These are phyloP conservation scores for Zaprionus vittiger DNA, from an alignment of 1,140 invertebrate species.

Conservation along the genomic window DNA sequence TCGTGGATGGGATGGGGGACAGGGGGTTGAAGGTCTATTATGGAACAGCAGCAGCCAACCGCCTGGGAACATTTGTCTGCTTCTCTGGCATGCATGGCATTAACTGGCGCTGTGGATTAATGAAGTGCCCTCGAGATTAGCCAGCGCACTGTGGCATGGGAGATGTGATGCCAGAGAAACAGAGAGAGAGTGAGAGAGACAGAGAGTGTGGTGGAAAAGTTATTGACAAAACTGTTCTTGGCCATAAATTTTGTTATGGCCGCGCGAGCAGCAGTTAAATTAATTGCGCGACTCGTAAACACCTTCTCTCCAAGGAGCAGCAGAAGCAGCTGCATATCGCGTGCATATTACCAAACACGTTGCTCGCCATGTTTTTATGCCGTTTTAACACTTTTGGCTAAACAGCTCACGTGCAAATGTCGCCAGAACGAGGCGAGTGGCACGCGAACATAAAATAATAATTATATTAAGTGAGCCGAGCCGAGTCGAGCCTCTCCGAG, in stretches of 20 bases:
- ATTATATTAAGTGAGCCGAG: constrained; percentile 68
- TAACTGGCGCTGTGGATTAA: constrained; percentile 76
- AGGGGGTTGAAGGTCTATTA: neutral
- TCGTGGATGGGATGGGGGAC: constrained; percentile 24
- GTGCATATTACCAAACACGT: constrained; percentile 50
- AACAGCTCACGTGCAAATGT: constrained; percentile 79
- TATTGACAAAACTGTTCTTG: constrained; percentile 81
- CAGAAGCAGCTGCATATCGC: constrained; percentile 52
- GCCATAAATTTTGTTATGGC: constrained; percentile 77
- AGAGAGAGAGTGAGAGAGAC: neutral
- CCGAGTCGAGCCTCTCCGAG: constrained; percentile 12
- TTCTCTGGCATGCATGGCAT: constrained; percentile 79
- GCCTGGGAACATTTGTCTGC: constrained; percentile 65
- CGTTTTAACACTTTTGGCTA: constrained; percentile 79
- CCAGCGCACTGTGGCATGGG: constrained; percentile 9
- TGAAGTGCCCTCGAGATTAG: constrained; percentile 78
- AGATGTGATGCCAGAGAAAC: neutral
- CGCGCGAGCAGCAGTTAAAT: constrained; percentile 77
- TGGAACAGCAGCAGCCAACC: constrained; percentile 10
- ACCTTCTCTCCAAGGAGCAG: constrained; percentile 53
- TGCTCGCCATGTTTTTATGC: constrained; percentile 54
- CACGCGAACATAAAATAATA: constrained; percentile 66
- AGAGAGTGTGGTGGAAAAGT: constrained; percentile 54
- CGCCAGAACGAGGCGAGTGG: constrained; percentile 34
- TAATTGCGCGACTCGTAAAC: constrained; percentile 76